These are phyloP conservation scores for Drosophila aff. DNA, from an alignment of 1,140 invertebrate genomes.

Conservation along the genomic window DNA sequence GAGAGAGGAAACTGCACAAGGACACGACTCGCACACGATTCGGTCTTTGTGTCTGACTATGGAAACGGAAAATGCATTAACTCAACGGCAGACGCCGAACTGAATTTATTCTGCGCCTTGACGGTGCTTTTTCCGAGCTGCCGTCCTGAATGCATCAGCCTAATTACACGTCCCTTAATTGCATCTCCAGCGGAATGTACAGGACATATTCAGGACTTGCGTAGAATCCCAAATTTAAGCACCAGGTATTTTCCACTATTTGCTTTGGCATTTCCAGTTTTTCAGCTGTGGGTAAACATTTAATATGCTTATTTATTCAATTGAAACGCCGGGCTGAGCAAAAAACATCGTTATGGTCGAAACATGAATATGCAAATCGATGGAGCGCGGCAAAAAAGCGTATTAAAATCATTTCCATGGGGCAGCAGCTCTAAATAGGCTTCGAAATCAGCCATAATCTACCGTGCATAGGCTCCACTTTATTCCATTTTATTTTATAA, in stretches of 20 bases:
- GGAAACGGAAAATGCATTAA: conserved; percentile 53
- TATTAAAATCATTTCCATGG: conserved; percentile 32
- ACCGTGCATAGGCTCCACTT: conserved; percentile 15
- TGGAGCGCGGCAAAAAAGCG: background rate
- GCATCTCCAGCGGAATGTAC: conserved; percentile 11
- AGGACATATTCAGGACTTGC: background rate
- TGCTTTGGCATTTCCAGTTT: conserved; percentile 14
- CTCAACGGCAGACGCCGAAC: conserved; percentile 27
- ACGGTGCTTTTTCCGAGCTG: background rate
- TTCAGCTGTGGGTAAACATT: conserved; percentile 28
- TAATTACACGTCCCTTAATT: conserved; percentile 31
- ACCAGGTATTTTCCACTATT: conserved; percentile 1
- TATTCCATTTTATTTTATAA: conserved; percentile 37
- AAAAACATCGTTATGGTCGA: conserved; percentile 16
- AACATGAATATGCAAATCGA: conserved; percentile 50
- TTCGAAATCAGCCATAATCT: conserved; percentile 48
- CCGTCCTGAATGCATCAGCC: conserved; percentile 28
- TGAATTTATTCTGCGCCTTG: conserved; percentile 36
- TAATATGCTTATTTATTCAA: conserved; percentile 58
- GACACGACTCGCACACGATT: conserved; percentile 30
- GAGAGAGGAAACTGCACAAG: conserved; percentile 5
- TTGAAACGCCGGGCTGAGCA: conserved; percentile 7
- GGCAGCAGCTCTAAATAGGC: conserved; percentile 37
- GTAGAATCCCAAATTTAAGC: conserved; percentile 1
- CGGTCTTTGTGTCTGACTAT: conserved; percentile 46